A percentile compares a stretch with the other conserved stretches of the same genome.
These are phyloP conservation scores for Poecilobothrus nobilitatus DNA, from an alignment of 2,888 invertebrate genomes.

Conservation along the genomic window DNA sequence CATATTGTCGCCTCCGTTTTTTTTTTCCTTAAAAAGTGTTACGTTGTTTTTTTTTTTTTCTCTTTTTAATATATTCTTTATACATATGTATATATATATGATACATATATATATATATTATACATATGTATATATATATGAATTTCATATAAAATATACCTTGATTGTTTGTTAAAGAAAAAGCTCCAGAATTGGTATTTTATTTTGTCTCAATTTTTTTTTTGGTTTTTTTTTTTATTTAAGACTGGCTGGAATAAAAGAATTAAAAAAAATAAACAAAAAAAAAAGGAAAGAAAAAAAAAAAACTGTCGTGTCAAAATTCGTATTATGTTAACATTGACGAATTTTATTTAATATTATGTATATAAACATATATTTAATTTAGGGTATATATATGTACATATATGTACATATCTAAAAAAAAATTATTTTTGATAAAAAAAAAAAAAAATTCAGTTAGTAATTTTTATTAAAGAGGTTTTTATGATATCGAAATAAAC, in stretches of 20 bases:
- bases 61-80: background rate
- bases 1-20: slow-evolving; percentile 30
- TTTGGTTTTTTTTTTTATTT: no score
- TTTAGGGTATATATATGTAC: background rate
- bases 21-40: slow-evolving; percentile 16
- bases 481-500: slow-evolving; percentile 2
- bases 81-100: background rate
- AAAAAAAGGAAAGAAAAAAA: background rate
- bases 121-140: background rate
- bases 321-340: background rate
- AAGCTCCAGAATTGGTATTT: no score
- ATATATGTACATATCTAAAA: background rate
- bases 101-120: background rate
- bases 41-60: background rate
- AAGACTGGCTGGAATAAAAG: background rate
- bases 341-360: background rate
- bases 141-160: no score
- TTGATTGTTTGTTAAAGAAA: no score
- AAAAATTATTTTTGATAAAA: background rate
- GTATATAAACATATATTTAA: background rate
- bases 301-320: background rate
- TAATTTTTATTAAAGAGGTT: background rate
- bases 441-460: slow-evolving; percentile 2
- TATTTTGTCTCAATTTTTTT: no score
- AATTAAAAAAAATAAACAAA: background rate